phyloP scores from a whole-genome alignment of 2,888 invertebrate genomes.

The Tortrix viridana region DNA sequence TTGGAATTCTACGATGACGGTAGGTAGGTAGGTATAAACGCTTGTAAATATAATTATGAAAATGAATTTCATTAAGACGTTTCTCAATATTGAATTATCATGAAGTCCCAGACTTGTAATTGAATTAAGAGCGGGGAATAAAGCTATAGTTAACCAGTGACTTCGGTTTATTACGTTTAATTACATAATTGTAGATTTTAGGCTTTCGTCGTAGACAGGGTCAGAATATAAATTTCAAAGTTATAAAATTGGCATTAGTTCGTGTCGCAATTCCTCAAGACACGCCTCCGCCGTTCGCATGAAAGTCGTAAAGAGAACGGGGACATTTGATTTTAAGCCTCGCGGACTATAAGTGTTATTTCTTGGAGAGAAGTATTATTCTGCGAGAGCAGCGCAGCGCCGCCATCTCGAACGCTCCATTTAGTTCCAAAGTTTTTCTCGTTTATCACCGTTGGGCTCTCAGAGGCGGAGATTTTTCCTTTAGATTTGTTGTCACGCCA shows the following conservation, averaged over 20 bases:
- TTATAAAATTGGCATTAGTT: conserved; percentile 62
- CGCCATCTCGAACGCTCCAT: conserved; percentile 83
- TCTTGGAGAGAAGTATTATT: conserved; percentile 83
- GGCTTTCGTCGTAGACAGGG: conserved; percentile 18
- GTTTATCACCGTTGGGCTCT: conserved; percentile 84
- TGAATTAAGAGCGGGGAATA: conserved; percentile 21
- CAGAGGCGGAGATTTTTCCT: conserved; percentile 84
- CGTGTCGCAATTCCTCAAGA: conserved; percentile 66
- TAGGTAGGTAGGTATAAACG: conserved; percentile 3
- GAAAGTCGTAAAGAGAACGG: conserved; percentile 69
- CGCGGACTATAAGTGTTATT: conserved; percentile 84
- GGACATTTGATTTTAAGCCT: conserved; percentile 84
- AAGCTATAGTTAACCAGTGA: conserved; percentile 27
- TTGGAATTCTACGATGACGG: conserved; percentile 3
- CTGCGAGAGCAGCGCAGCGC: conserved; percentile 80
- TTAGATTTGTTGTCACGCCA: conserved; percentile 85
- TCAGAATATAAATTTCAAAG: conserved; percentile 46
- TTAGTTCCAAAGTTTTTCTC: conserved; percentile 85
- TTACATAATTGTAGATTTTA: conserved; percentile 18
- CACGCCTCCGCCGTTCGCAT: conserved; percentile 61
- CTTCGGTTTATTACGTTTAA: conserved; percentile 28
- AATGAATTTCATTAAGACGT: conserved; percentile 24
- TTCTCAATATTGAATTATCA: conserved; percentile 27
- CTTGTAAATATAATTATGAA: conserved; percentile 15
- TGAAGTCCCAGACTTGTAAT: conserved; percentile 28